Evolutionary conservation across 2,113 vertebrate species (phyloP).

Genomic region (Pardalotus punctatus): DNA sequence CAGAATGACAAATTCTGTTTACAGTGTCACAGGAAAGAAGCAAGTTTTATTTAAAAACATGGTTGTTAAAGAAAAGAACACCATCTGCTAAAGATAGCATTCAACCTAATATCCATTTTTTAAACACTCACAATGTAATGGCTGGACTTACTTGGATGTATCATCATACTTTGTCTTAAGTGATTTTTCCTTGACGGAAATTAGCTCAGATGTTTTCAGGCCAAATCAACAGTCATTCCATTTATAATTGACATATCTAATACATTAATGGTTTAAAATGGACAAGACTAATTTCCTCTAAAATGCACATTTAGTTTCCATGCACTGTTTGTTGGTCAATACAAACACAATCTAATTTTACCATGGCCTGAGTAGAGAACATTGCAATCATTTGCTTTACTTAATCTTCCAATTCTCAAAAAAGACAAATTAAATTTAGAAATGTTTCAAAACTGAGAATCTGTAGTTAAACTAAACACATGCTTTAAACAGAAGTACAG

Average conservation of each 20-base stretch:
- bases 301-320: conserved; percentile 28
- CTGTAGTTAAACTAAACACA: not conserved
- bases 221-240: conserved; percentile 29
- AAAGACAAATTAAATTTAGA: not conserved
- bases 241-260: conserved; percentile 34
- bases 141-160: conserved; percentile 17
- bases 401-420: not conserved
- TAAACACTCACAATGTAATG: conserved; percentile 40
- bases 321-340: conserved; percentile 53
- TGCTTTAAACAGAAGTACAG: not conserved
- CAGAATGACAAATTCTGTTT: conserved; percentile 63
- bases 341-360: conserved; percentile 51
- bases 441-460: not conserved
- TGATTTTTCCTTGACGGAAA: conserved; percentile 57
- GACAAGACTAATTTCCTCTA: conserved; percentile 32
- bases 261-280: conserved; percentile 50
- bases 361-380: not conserved
- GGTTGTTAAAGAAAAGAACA: conserved; percentile 56
- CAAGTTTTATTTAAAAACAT: conserved; percentile 62
- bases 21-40: conserved; percentile 60
- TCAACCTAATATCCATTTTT: conserved; percentile 56
- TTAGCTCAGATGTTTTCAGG: conserved; percentile 38
- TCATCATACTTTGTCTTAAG: not conserved
- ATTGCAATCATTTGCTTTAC: not conserved
- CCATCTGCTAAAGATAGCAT: conserved; percentile 67